Base-by-base conservation (phyloP, 2,888 invertebrate genomes). In the Ischnura elegans region DNA sequence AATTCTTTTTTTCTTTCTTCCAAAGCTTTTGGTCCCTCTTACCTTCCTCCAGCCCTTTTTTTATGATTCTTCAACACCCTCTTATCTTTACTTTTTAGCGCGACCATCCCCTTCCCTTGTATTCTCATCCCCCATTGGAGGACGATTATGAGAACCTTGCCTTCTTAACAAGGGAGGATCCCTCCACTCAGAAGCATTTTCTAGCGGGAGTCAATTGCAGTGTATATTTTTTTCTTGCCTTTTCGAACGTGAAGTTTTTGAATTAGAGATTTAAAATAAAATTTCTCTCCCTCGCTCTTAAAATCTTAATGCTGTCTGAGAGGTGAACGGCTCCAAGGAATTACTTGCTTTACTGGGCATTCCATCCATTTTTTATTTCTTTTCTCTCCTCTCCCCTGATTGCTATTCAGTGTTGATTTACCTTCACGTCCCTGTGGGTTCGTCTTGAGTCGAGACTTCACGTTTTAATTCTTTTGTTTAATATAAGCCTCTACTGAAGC, bases 161-260 rank as follows among this genome's bases (percentile, higher is more conserved):
- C 90, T 90, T 90, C 90, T 61, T 90, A 66, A 90, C 90, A n/a
- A n/a, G n/a, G n/a, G n/a, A n/a, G n/a, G n/a, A n/a, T 90, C 90
- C 90, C 61, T 43, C 90, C 66, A 43, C 51, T 5, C 6, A n/a
- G 42, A 43, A 66, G 47, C 13, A 66, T 90, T 90, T 51, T 19
- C 61, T 66, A 76, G 76, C 76, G 76, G 76, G 76, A 76, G 76
- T 76, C 76, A 76, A 76, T 10, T 76, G 76, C 76, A 76, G 10
- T 76, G 16, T 76, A 29, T 76, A 76, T 76, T 36, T 36, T 66
- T n/a, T 76, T 76, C 36, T n/a, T 29, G 29, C 8, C 76, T 76
- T 36, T 76, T 36, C 13, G 76, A 36, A 76, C 76, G 76, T 36
- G 36, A 76, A 76, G 76, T 76, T 76, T 76, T 76, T n/a, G 76